phyloP scores from a whole-genome alignment of 2,888 invertebrate species.

The Sminthurinus aureus region DNA sequence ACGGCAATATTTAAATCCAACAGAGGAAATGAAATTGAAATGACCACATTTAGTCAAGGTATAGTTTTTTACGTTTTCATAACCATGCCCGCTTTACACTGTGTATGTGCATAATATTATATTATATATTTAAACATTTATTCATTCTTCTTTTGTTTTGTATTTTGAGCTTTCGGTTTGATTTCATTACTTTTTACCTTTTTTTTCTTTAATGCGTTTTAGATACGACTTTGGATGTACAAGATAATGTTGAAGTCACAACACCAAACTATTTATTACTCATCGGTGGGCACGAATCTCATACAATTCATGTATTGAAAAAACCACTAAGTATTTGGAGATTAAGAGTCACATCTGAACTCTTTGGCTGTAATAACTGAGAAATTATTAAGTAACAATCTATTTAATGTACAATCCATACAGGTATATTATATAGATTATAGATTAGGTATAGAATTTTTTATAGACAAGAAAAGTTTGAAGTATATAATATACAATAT shows the following conservation, averaged over 20 bases:
- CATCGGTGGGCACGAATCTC: slow-evolving; percentile 54
- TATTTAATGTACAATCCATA: not conserved
- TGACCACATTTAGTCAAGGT: slow-evolving; percentile 36
- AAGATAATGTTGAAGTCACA: slow-evolving; percentile 39
- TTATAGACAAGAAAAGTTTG: no score
- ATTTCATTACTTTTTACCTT: no score
- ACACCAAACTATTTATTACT: slow-evolving; percentile 56
- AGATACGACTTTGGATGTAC: not conserved
- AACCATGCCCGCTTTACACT: no score
- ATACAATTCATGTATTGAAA: slow-evolving; percentile 47
- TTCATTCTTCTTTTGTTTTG: slow-evolving; percentile 5
- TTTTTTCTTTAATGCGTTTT: not conserved
- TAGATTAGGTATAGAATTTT: no score
- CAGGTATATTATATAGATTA: no score
- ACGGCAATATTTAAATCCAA: slow-evolving; percentile 31
- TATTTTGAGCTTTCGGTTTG: no score
- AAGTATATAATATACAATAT: no score
- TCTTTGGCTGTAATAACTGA: slow-evolving; percentile 24
- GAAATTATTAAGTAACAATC: slow-evolving; percentile 1
- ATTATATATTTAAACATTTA: slow-evolving; percentile 1
- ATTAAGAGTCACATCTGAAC: slow-evolving; percentile 48
- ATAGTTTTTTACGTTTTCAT: not conserved
- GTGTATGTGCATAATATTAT: slow-evolving; percentile 1
- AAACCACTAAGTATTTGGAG: slow-evolving; percentile 55
- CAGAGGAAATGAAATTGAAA: slow-evolving; percentile 42